These are phyloP conservation scores for Pristis pectinata DNA, from an alignment of 2,797 vertebrate species.

Conservation along the genomic window DNA sequence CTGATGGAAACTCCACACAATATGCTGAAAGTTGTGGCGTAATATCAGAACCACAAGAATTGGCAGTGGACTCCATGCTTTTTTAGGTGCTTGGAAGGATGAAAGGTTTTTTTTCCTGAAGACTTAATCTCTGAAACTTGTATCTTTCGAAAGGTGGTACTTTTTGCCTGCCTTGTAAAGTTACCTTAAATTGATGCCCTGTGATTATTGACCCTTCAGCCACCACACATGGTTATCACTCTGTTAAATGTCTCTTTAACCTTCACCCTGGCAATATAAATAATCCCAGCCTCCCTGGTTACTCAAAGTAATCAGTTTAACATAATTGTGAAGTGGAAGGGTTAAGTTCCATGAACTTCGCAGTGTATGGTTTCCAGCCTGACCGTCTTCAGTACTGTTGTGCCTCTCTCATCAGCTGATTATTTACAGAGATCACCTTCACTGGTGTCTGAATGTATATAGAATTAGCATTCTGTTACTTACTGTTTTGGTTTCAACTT, in stretches of 20 bases:
- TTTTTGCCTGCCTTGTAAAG: too few species aligned
- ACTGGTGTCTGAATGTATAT: not conserved
- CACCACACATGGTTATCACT: not conserved
- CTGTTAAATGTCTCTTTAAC: not conserved
- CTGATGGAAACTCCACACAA: not conserved
- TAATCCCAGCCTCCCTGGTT: not conserved
- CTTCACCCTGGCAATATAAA: not conserved
- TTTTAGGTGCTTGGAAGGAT: not conserved
- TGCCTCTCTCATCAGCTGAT: not conserved
- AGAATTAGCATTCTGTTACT: not conserved
- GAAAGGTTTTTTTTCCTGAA: not conserved
- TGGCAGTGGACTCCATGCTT: not conserved
- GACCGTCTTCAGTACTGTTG: not conserved
- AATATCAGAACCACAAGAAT: not conserved
- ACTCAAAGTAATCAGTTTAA: too few species aligned
- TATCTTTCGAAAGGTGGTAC: not conserved
- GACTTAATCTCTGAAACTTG: not conserved
- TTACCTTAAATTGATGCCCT: too few species aligned
- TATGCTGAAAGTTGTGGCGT: not conserved
- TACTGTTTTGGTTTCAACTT: not conserved
- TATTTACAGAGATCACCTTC: not conserved
- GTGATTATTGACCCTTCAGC: not conserved
- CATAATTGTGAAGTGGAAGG: too few species aligned
- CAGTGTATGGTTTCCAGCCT: not conserved
- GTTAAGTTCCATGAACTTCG: too few species aligned